A percentile compares a stretch with the other conserved stretches of the same genome.
phyloP scores from a whole-genome alignment of 2,113 vertebrate genomes.

The Neodon shergylaensis region DNA sequence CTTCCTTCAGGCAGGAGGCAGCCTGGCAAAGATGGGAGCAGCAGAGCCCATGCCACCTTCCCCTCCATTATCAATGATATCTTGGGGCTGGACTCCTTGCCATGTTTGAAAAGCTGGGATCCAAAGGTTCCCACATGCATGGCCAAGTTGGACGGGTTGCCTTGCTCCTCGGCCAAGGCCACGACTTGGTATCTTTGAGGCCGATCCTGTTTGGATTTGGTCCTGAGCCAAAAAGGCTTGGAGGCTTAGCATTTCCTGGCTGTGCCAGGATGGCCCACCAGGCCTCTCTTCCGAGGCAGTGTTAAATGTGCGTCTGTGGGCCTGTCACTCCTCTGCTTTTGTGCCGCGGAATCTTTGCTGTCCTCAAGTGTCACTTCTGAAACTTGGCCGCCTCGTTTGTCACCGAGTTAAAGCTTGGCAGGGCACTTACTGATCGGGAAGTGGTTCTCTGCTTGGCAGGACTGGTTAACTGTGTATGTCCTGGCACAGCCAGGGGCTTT shows the following conservation, averaged over 20 bases:
- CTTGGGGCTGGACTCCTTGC: background rate
- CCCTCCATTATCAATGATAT: background rate
- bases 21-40: background rate
- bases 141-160: slow-evolving; percentile 32
- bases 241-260: background rate
- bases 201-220: background rate
- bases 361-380: slow-evolving; percentile 55
- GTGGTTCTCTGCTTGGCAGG: background rate
- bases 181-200: background rate
- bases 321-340: background rate
- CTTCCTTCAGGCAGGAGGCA: background rate
- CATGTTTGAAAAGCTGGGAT: background rate
- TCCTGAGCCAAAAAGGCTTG: background rate
- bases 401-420: slow-evolving; percentile 48
- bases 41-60: rapidly evolving
- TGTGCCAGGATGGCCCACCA: background rate
- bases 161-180: background rate
- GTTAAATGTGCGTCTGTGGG: background rate
- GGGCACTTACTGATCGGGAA: background rate
- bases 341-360: slow-evolving; percentile 37
- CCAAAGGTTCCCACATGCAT: background rate
- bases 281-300: background rate
- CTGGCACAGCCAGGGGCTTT: background rate
- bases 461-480: background rate
- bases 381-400: slow-evolving; percentile 29